phyloP scores from a whole-genome alignment of 2,888 invertebrate species.

The Herminia tarsipennalis region DNA sequence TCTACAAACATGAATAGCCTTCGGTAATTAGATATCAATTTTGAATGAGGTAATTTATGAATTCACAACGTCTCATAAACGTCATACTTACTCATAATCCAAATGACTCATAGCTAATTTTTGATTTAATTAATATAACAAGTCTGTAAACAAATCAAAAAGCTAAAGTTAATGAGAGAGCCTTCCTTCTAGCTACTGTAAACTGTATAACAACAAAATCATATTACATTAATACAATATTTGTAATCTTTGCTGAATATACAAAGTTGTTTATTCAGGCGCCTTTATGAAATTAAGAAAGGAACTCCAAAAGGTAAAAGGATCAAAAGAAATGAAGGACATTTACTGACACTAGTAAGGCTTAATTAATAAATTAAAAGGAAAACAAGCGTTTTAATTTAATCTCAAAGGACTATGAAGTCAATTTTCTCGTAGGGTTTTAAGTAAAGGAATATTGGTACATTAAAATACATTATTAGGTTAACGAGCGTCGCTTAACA shows the following conservation, averaged over 20 bases:
- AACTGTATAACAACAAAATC: constrained; percentile 8
- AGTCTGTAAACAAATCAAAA: neutral
- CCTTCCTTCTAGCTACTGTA: neutral
- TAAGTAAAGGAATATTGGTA: constrained; percentile 12
- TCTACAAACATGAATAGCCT: too few species aligned
- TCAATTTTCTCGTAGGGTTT: constrained; percentile 12
- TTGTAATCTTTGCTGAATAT: constrained; percentile 17
- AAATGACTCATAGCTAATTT: neutral
- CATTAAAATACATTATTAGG: constrained; percentile 8
- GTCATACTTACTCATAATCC: too few species aligned
- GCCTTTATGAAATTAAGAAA: constrained; percentile 30
- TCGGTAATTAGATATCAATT: too few species aligned
- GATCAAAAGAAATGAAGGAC: constrained; percentile 31
- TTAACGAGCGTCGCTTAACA: constrained; percentile 5
- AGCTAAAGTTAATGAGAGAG: neutral
- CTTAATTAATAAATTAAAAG: constrained; percentile 40
- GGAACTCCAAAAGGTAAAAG: constrained; percentile 27
- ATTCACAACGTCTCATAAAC: too few species aligned
- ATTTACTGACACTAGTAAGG: constrained; percentile 26
- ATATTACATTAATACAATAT: constrained; percentile 8
- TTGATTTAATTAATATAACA: neutral
- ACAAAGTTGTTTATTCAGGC: constrained; percentile 27
- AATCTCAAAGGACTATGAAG: constrained; percentile 27
- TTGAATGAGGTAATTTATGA: too few species aligned
- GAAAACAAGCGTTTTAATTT: constrained; percentile 39